Base-by-base conservation (phyloP, 2,888 invertebrate genomes). In the Hydraecia micacea region DNA sequence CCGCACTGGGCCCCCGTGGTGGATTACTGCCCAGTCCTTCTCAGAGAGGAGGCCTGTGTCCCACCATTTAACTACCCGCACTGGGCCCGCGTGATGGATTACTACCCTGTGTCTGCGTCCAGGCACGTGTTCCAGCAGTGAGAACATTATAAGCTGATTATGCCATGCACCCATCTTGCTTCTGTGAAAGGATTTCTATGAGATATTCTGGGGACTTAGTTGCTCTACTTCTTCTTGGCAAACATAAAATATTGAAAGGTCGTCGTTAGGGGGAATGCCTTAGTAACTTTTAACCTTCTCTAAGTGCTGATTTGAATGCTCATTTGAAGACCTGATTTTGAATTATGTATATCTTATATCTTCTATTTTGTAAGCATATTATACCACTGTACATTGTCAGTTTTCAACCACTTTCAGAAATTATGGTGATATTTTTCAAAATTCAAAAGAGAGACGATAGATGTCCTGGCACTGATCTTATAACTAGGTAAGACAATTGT, bases 391-490 rank as follows among this genome's bases (percentile, higher is more conserved):
- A 25, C 0, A 28, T n/a, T 46, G 15, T 3, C 46, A 68, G 28
- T 28, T 46, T 67, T 67, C 7, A n/a, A 62, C 46, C 0, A 8
- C 9, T 82, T 85, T 66, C 93, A 97, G 96, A 96, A 81, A 94
- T 97, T 60, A 96, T 97, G 97, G 94, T 97, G 2, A 96, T 97
- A 89, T 97, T 96, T 89, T 96, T 95, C 87, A 97, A 97, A 93
- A 96, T 97, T 83, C 96, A 96, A 83, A 96, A 96, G 86, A 93
- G 97, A 5, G 97, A 97, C 49, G 96, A 96, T 55, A 96, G 96
- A 72, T 94, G 95, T 0, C 93, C 91, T 25, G 94, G 93, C 0
- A 88, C 93, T 0, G 96, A 96, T 89, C 89, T 95, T 36, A 96
- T 97, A 89, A 95, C 96, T 62, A 95, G 97, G 97, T 96, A 83